Conservation (phyloP, 1,140 invertebrate species). For the Agrypnia vestita region DNA sequence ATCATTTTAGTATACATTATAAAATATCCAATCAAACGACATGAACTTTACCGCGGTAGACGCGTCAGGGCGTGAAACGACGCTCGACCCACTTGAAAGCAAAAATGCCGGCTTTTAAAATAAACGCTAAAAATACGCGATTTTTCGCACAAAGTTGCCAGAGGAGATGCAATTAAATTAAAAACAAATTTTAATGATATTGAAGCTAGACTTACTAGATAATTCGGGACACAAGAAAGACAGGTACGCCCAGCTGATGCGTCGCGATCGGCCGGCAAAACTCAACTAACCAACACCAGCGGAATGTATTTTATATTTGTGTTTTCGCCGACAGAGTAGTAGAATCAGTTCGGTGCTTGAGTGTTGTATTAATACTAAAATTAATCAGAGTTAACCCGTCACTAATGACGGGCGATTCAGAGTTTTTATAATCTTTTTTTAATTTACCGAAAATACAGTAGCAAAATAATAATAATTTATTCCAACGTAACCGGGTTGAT, state of each 20-base stretch:
- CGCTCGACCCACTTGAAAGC: constrained; percentile 26
- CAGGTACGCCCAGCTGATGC: background rate
- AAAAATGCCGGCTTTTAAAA: constrained; percentile 6
- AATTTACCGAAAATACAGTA: too few relatives aligned
- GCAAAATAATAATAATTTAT: too few relatives aligned
- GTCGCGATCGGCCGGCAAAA: background rate
- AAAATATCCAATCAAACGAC: too few relatives aligned
- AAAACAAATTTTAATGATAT: background rate
- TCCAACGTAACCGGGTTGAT: too few relatives aligned
- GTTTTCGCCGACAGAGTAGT: constrained; percentile 10
- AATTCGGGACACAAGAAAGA: background rate
- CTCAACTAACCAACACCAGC: constrained; percentile 13
- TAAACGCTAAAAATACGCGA: background rate
- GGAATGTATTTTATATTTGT: background rate
- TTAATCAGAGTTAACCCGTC: background rate
- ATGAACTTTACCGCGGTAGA: background rate
- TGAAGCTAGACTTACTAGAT: constrained; percentile 21
- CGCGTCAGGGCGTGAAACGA: constrained; percentile 28
- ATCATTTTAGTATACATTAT: too few relatives aligned
- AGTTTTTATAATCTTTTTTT: too few relatives aligned
- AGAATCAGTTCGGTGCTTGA: background rate
- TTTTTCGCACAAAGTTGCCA: background rate
- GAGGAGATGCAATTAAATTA: background rate
- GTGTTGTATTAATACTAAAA: background rate
- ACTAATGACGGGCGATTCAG: too few relatives aligned